These are phyloP conservation scores for Vicugna pacos DNA, from an alignment of 2,113 vertebrate species.

Conservation along the genomic window DNA sequence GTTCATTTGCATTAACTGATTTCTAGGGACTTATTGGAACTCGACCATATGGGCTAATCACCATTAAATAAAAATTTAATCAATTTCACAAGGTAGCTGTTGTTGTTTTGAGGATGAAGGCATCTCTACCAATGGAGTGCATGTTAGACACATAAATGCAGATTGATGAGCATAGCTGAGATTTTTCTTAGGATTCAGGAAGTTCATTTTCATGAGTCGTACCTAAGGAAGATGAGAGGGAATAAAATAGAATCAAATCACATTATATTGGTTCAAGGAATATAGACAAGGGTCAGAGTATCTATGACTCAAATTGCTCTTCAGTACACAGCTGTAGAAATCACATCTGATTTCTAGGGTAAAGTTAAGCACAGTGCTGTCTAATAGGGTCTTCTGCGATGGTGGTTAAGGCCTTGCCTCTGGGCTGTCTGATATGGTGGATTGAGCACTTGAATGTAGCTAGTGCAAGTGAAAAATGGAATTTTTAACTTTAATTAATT, in stretches of 20 bases:
- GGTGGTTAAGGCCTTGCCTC: not conserved
- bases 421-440: not conserved
- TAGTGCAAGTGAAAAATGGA: not conserved
- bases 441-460: not conserved
- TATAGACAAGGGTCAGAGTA: not conserved
- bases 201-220: slow-evolving; percentile 28
- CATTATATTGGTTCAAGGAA: not conserved
- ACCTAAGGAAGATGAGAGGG: not conserved
- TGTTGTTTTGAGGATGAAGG: not conserved
- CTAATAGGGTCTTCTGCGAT: not conserved
- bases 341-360: not conserved
- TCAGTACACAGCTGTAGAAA: not conserved
- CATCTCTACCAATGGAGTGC: not conserved
- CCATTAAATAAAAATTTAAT: slow-evolving; percentile 38
- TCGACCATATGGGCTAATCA: not conserved
- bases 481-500: not conserved
- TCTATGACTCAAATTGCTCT: not conserved
- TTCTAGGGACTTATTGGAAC: not conserved
- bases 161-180: not conserved
- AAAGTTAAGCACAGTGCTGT: not conserved
- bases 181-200: slow-evolving; percentile 7
- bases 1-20: not conserved
- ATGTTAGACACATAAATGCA: not conserved
- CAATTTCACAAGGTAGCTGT: not conserved
- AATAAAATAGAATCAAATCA: not conserved